A percentile compares a stretch with the other conserved stretches of the same genome.
phyloP scores from a whole-genome alignment of 2,797 vertebrate species.

The Pseudochirops corinnae region DNA sequence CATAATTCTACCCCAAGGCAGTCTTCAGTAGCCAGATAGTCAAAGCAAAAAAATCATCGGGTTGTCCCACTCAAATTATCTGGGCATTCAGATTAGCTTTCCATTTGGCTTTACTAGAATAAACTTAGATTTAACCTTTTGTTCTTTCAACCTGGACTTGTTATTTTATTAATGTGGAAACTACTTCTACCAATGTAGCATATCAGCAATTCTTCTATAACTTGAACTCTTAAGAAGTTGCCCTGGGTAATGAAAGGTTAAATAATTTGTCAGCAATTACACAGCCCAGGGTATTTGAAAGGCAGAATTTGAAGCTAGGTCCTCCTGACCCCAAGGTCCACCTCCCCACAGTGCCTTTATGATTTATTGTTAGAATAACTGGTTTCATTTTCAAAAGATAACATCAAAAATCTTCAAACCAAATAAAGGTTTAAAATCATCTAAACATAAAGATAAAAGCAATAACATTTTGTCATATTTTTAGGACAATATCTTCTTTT shows the following conservation, averaged over 20 bases:
- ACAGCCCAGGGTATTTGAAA: not conserved
- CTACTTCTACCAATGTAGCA: not conserved
- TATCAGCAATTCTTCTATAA: not conserved
- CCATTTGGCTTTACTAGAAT: not conserved
- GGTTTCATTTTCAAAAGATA: not conserved
- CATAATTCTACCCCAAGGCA: not conserved
- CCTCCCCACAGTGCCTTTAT: not conserved
- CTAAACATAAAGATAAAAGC: not conserved
- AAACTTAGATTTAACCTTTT: no score
- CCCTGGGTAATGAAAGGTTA: not conserved
- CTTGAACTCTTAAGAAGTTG: not conserved
- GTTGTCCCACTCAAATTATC: not conserved
- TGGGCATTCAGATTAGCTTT: not conserved
- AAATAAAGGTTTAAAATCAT: not conserved
- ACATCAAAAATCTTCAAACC: not conserved
- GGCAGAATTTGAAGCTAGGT: not conserved
- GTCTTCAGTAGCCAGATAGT: not conserved
- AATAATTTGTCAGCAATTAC: not conserved
- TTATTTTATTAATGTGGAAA: not conserved
- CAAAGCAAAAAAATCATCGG: not conserved
- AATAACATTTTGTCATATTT: not conserved
- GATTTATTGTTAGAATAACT: not conserved
- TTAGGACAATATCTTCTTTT: not conserved
- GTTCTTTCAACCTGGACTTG: no score
- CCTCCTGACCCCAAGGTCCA: not conserved